A percentile compares a stretch with the other conserved stretches of the same genome.
Evolutionary conservation across 1,140 invertebrate genomes (phyloP).

Genomic region (Bombyx mori): DNA sequence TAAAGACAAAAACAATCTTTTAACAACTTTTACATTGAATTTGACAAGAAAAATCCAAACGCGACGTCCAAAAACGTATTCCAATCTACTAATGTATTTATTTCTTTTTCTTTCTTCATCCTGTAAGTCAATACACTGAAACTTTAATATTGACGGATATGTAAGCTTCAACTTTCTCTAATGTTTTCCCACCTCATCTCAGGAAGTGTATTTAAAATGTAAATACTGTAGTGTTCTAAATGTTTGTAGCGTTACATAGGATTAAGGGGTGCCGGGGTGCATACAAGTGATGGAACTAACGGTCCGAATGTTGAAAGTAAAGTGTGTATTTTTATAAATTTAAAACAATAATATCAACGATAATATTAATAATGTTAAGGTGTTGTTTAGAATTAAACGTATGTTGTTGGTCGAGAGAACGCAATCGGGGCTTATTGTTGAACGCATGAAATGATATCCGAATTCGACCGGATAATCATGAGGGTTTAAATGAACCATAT

Average conservation of each 20-base stretch:
- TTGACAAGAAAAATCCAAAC: too few relatives aligned
- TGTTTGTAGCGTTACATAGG: slow-evolving; percentile 44
- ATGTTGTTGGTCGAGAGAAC: slow-evolving; percentile 33
- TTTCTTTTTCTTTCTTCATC: too few relatives aligned
- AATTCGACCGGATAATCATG: slow-evolving; percentile 36
- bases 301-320: slow-evolving; percentile 29
- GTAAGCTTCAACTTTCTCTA: slow-evolving; percentile 53
- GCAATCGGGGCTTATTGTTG: slow-evolving; percentile 34
- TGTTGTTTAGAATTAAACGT: slow-evolving; percentile 48
- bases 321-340: slow-evolving; percentile 60
- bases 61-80: too few relatives aligned
- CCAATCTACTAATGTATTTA: too few relatives aligned
- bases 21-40: too few relatives aligned
- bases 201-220: slow-evolving; percentile 67
- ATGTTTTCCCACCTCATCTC: slow-evolving; percentile 19
- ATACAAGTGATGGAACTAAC: slow-evolving; percentile 32
- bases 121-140: too few relatives aligned
- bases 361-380: slow-evolving; percentile 38
- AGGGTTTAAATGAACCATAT: slow-evolving; percentile 58
- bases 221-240: slow-evolving; percentile 44
- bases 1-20: too few relatives aligned
- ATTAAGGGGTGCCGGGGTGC: slow-evolving; percentile 51
- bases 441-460: slow-evolving; percentile 31
- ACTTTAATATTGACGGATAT: too few relatives aligned
- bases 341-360: slow-evolving; percentile 46